Evolutionary conservation across 2,113 vertebrate genomes (phyloP), one percentile per base, ranked within the genome.

Genomic region (Pterophyllum scalare): DNA sequence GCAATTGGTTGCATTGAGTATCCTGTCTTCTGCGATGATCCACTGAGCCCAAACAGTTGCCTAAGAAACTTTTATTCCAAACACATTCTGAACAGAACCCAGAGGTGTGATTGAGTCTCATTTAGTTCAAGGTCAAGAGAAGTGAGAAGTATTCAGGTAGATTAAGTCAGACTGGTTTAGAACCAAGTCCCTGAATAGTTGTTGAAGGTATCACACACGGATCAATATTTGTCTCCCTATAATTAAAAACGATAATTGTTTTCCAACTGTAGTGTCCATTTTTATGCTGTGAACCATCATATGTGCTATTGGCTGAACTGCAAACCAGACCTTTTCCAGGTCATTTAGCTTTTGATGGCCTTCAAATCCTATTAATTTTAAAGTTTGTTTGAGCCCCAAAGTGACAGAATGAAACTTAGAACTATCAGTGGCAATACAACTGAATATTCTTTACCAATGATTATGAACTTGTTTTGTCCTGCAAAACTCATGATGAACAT

Each of bases 111-210:
- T 14, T 14, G 56, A 15, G 57, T 43, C 54, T 54, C 38, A 52
- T 22, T 78, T n/a, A 67, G 26, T 49, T 52, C 52, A 57, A 62
- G 20, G 52, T 67, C 43, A 62, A 77, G 46, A 35, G 12, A 6
- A 5, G 12, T 22, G 62, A 20, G 12, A 59, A 59, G 33, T 19
- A 38, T 12, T 28, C 38, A 88, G 60, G 38, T 43, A 59, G 7
- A 78, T 72, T 59, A 64, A 82, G 38, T 35, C 20, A 72, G 38
- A 75, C 19, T 38, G 17, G 33, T 60, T n/a, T 79, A 59, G 82
- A 35, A 33, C 3, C 35, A 57, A 56, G 38, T 49, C 2, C 7
- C 26, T 52, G 54, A 70, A 77, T 49, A 10, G 35, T 54, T 38
- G 12, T 31, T 83, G 8, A 61, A 59, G 11, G 40, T 56, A 38